Base-by-base conservation (phyloP, 2,797 vertebrate species). In the Petrocephalus schoutedeni region DNA sequence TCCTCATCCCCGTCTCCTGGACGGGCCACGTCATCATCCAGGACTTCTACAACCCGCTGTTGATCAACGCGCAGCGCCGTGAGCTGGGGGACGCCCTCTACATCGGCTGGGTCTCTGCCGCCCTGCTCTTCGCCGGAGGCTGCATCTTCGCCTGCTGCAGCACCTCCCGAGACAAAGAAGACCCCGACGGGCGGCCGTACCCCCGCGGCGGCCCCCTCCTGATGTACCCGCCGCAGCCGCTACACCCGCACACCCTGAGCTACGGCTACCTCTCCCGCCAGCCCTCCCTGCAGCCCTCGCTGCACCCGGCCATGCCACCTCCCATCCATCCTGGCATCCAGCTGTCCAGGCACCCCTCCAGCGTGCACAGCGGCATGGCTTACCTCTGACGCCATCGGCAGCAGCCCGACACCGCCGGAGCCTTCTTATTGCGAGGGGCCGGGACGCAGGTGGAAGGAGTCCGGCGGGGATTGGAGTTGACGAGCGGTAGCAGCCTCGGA, bases 41-140 rank as follows among this genome's bases (percentile, higher is more conserved):
- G 0, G 96, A 98, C 54, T 99, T 99, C 94, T 97, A 97, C 90
- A 95, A 97, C 91, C 97, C 97, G 0, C 49, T 93, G 12, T 89
- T 99, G 86, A 92, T 96, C 0, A 89, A 88, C 0, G 95, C 96
- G 0, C 96, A 96, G 92, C 97, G 98, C 6, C 89, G 97, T 83
- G 98, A 99, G 91, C 94, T 99, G 0, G 98, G 98, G 0, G 97
- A 96, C 0, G 97, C 98, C 0, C 96, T 99, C 0, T 99, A 97
- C 88, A 94, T 99, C 0, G 98, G 98, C 80, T 99, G 98, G 98
- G 94, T 95, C 12, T 94, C 96, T 0, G 0, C 93, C 0, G 96
- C 92, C 0, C 94, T 97, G 77, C 94, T 98, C 21, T 92, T 98
- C 0, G 87, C 90, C 0, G 98, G 94, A 0, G 98, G 98, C 2